Evolutionary conservation across 2,113 vertebrate species (phyloP).

Genomic region (Indicator maculatus): DNA sequence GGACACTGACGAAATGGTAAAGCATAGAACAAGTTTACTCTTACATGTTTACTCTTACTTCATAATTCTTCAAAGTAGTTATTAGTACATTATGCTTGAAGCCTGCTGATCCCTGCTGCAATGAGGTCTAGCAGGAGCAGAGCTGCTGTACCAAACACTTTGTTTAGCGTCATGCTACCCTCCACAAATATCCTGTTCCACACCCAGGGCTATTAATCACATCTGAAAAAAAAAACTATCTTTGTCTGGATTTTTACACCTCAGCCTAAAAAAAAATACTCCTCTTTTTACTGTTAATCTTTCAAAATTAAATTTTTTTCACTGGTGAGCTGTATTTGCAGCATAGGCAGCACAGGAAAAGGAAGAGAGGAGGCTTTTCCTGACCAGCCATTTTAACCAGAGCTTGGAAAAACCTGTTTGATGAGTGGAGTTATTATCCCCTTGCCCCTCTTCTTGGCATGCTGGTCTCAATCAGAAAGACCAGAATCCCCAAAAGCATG

Average conservation of each 20-base stretch:
- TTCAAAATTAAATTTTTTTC: not conserved
- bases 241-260: conserved; percentile 17
- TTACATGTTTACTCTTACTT: not conserved
- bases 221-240: not conserved
- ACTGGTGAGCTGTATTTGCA: not conserved
- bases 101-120: not conserved
- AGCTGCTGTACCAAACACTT: not conserved
- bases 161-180: not conserved
- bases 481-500: accelerated
- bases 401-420: not conserved
- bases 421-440: not conserved
- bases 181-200: not conserved
- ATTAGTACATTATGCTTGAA: not conserved
- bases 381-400: conserved; percentile 51
- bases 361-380: conserved; percentile 37
- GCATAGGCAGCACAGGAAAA: not conserved
- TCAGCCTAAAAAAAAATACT: conserved; percentile 2
- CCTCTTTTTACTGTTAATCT: conserved; percentile 15
- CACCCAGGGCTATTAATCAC: not conserved
- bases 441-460: not conserved
- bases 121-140: not conserved
- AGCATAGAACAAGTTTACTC: not conserved
- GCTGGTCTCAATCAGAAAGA: not conserved
- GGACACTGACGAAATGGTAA: not conserved
- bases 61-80: not conserved